Percentiles rank a stretch among this genome's conserved stretches.
phyloP scores from a whole-genome alignment of 1,140 invertebrate species.

The Oryzaephilus surinamensis region DNA sequence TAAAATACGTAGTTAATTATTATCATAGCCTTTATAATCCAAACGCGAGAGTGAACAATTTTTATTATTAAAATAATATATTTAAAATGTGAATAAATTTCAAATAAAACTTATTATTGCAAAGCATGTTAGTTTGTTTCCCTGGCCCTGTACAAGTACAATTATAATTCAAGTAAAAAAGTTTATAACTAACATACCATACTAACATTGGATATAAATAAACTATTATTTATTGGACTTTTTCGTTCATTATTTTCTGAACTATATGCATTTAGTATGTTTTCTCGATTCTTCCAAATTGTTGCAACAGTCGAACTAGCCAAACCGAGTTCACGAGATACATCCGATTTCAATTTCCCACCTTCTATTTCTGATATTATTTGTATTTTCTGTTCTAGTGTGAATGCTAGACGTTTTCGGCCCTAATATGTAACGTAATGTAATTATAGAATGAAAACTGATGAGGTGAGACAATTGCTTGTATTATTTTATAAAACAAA shows the following conservation, averaged over 20 bases:
- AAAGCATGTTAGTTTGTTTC: too few species aligned
- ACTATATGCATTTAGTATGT: constrained; percentile 34
- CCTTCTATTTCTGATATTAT: constrained; percentile 50
- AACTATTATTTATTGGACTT: constrained; percentile 12
- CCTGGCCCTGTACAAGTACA: too few species aligned
- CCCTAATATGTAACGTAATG: constrained; percentile 32
- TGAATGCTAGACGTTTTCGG: constrained; percentile 50
- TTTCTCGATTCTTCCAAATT: constrained; percentile 49
- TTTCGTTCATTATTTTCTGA: constrained; percentile 16
- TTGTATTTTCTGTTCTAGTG: constrained; percentile 52
- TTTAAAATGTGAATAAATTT: too few species aligned
- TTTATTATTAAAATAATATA: too few species aligned
- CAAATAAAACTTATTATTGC: too few species aligned
- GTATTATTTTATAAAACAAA: too few species aligned
- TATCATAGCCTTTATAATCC: too few species aligned
- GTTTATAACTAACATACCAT: constrained; percentile 14
- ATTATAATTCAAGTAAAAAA: too few species aligned
- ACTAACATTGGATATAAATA: constrained; percentile 10
- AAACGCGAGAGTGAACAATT: too few species aligned
- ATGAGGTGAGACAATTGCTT: too few species aligned
- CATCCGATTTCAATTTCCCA: constrained; percentile 48
- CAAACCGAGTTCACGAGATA: constrained; percentile 44
- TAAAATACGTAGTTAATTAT: too few species aligned
- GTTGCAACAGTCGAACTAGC: constrained; percentile 48
- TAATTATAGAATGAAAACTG: background rate